Evolutionary conservation across 2,797 vertebrate species (phyloP).

Genomic region (Anas capensis): DNA sequence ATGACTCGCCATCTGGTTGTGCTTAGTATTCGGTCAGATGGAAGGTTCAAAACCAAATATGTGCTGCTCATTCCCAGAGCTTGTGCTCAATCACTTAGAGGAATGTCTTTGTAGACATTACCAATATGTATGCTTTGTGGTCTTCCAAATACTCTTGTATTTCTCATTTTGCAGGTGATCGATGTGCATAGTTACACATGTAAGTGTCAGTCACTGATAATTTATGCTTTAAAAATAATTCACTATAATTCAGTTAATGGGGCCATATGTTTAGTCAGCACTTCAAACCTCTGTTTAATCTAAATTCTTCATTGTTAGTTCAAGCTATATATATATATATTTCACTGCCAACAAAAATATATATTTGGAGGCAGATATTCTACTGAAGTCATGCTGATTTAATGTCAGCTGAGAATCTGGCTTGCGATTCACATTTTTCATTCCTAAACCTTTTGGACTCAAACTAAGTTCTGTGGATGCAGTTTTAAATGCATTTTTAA

Average conservation of each 20-base stretch:
- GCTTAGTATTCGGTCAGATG: neutral
- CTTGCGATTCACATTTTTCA: neutral
- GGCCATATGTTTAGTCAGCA: neutral
- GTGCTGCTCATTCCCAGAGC: neutral
- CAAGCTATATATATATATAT: neutral
- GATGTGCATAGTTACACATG: neutral
- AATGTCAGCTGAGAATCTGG: neutral
- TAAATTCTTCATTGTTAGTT: neutral
- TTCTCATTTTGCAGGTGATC: neutral
- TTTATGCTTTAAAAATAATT: constrained; percentile 27
- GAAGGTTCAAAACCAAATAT: neutral
- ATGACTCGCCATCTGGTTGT: neutral
- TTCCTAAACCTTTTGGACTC: neutral
- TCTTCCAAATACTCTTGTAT: constrained; percentile 19
- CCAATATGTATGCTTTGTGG: neutral
- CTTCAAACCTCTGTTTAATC: neutral
- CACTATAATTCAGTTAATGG: constrained; percentile 30
- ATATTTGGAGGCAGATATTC: neutral
- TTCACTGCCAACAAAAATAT: neutral
- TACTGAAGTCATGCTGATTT: neutral
- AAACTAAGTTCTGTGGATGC: neutral
- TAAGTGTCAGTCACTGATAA: constrained; percentile 13
- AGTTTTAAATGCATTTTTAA: neutral
- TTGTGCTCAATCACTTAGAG: neutral
- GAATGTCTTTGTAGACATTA: neutral